Evolutionary conservation across 35 echinoderm and acorn worm genomes (phyloP).

Genomic region (Nesometra sesokonis): DNA sequence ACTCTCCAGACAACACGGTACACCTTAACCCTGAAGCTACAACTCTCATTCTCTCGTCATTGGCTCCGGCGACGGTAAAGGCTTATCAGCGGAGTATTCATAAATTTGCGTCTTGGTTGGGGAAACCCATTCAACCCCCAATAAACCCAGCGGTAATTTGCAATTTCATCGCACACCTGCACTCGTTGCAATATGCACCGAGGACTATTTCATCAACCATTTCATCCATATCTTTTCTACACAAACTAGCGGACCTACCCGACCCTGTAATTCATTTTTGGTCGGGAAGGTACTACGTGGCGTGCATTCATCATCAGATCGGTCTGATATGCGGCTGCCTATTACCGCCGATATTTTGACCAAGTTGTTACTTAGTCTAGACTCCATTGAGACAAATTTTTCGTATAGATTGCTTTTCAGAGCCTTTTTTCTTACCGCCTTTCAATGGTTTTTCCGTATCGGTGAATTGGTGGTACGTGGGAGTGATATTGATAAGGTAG

Average conservation of each 20-base stretch:
- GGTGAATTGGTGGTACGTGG: background rate
- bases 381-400: background rate
- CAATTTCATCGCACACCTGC: background rate
- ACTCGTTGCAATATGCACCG: background rate
- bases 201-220: background rate
- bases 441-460: background rate
- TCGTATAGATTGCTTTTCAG: background rate
- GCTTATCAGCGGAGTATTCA: background rate
- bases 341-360: background rate
- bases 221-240: background rate
- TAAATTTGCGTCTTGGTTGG: background rate
- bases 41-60: background rate
- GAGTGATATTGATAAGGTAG: background rate
- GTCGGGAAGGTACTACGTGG: background rate
- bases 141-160: background rate
- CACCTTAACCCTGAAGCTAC: background rate
- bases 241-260: background rate
- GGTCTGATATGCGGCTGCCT: background rate
- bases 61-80: background rate
- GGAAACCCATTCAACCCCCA: background rate
- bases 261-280: background rate
- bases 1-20: background rate
- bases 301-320: background rate
- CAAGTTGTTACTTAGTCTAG: background rate
- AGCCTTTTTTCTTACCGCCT: background rate